Percentiles rank a stretch among this genome's conserved stretches.
Evolutionary conservation across 2,113 vertebrate species (phyloP).

Genomic region (Glareola pratincola): DNA sequence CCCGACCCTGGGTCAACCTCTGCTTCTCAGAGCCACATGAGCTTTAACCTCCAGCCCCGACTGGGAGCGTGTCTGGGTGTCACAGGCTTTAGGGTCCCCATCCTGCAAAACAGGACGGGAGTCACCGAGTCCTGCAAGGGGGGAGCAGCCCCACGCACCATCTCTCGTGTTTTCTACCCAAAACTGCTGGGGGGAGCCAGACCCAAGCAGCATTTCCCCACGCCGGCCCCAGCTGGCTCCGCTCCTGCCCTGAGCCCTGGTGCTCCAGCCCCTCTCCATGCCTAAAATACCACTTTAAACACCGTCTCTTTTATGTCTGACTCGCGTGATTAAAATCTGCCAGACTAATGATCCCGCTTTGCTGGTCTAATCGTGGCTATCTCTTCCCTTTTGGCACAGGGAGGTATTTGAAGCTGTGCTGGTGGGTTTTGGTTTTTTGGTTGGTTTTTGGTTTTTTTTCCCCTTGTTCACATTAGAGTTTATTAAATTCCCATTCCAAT

Average conservation of each 20-base stretch:
- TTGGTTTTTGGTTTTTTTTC: not conserved
- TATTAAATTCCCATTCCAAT: conserved; percentile 11
- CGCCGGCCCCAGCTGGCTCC: not conserved
- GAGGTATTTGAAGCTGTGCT: not conserved
- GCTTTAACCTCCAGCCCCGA: not conserved
- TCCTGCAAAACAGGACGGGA: accelerated
- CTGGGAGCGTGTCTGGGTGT: accelerated
- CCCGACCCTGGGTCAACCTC: not conserved
- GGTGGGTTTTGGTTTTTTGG: not conserved
- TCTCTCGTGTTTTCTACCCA: accelerated
- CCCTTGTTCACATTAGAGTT: not conserved
- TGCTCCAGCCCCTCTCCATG: not conserved
- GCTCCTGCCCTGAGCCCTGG: not conserved
- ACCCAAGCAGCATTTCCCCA: not conserved
- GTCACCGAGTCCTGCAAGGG: not conserved
- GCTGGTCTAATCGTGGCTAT: not conserved
- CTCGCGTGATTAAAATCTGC: not conserved
- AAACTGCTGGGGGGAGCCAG: not conserved
- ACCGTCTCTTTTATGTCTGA: not conserved
- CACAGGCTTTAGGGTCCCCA: not conserved
- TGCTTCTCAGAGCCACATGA: accelerated
- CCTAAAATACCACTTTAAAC: not conserved
- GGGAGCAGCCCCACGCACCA: not conserved
- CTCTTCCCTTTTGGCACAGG: not conserved
- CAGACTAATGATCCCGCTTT: not conserved